phyloP scores from a whole-genome alignment of 1,140 invertebrate species.

The Oncopodura yosiiana region DNA sequence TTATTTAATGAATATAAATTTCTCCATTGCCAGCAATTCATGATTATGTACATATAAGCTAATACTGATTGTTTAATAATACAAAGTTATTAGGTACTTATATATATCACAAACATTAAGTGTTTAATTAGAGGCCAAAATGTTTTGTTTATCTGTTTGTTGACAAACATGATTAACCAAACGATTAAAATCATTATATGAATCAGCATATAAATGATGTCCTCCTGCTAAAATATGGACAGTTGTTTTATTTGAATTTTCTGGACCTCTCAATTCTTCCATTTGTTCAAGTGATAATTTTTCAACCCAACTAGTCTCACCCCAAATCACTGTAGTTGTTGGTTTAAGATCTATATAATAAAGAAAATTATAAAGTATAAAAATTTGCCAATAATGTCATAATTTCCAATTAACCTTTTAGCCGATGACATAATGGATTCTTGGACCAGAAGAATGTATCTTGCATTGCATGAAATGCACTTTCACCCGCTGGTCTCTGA shows the following conservation, averaged over 20 bases:
- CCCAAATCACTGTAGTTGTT: constrained; percentile 85
- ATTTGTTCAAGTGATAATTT: constrained; percentile 67
- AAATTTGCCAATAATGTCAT: constrained; percentile 54
- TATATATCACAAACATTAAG: too few species aligned
- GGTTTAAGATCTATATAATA: too few species aligned
- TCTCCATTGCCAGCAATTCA: too few species aligned
- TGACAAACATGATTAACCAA: not conserved
- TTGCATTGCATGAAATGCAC: constrained; percentile 62
- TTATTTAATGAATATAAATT: too few species aligned
- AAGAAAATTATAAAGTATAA: too few species aligned
- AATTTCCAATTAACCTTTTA: constrained; percentile 48
- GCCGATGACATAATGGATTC: constrained; percentile 60
- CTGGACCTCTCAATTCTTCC: constrained; percentile 53
- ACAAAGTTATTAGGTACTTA: too few species aligned
- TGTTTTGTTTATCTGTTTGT: too few species aligned
- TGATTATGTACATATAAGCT: too few species aligned
- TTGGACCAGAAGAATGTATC: constrained; percentile 87
- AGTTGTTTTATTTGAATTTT: constrained; percentile 72
- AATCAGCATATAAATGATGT: constrained; percentile 92
- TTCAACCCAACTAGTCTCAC: constrained; percentile 86
- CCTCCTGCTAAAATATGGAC: too few species aligned
- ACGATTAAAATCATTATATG: constrained; percentile 70
- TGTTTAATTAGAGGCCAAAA: too few species aligned
- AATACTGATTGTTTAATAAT: too few species aligned
- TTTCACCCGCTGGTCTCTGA: constrained; percentile 62